Evolutionary conservation across 2,113 vertebrate species (phyloP), one percentile per base, ranked within the genome.

Genomic region (Chloroceryle aenea): DNA sequence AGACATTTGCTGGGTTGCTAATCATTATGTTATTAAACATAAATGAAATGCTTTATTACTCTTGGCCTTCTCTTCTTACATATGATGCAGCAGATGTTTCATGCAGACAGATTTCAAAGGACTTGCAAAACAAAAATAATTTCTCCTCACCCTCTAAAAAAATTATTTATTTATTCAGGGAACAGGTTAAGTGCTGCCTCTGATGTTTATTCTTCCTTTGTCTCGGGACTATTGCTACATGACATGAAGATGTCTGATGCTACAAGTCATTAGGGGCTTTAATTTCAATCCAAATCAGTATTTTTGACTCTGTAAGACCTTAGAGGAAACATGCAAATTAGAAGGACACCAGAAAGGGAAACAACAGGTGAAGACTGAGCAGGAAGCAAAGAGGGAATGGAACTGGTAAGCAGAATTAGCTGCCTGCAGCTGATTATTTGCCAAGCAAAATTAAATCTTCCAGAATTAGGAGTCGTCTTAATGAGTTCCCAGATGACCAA

Each of bases 31-130:
- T 95, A 97, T 90, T 94, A 95, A 92, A 96, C 76, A 75, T 84
- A 94, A 96, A 97, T 94, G 64, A 95, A 95, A 90, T 52, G 76
- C 68, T 95, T 93, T 96, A 96, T 93, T 95, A 92, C 91, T 85
- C 76, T 95, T 92, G 94, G 89, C 89, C 80, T 92, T 90, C 92
- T 94, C 88, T 83, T 81, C 91, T 95, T 86, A 75, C 80, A 59
- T 63, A 90, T 23, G 52, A 96, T 59, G 36, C n/a, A 93, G 90
- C 79, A 95, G 75, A 86, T 92, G 88, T 90, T 96, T 80, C 79
- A 84, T 10, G 16, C 69, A 89, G 83, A 52, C 61, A 61, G 58
- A 91, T 68, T 95, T 64, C 83, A 90, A 84, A 71, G 53, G 56
- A 88, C 52, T 63, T 71, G 43, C 76, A 83, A 87, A 95, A 71